Evolutionary conservation across 2,797 vertebrate genomes (phyloP).

Genomic region (Florisuga fusca): DNA sequence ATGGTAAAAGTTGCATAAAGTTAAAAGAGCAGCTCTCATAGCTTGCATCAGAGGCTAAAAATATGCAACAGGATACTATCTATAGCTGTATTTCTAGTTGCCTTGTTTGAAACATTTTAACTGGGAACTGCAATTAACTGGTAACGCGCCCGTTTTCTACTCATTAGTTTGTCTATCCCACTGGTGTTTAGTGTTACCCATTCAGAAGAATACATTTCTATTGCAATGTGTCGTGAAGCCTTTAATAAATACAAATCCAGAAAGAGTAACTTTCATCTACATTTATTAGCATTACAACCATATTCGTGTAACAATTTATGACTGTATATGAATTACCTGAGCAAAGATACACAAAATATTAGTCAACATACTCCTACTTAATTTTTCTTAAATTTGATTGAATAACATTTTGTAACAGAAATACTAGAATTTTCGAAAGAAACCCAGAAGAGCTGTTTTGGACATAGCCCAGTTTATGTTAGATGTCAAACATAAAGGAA

Average conservation of each 20-base stretch:
- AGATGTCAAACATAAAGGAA: background rate
- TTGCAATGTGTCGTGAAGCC: background rate
- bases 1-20: slow-evolving; percentile 57
- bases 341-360: background rate
- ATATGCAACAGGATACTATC: slow-evolving; percentile 73
- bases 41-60: slow-evolving; percentile 76
- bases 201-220: background rate
- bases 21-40: slow-evolving; percentile 71
- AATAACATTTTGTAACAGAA: background rate
- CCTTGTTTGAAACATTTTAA: slow-evolving; percentile 72
- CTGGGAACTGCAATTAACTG: slow-evolving; percentile 39
- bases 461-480: background rate
- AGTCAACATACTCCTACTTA: background rate
- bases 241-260: background rate
- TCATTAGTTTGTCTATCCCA: background rate
- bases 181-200: background rate
- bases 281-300: background rate
- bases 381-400: background rate
- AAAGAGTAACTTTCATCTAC: background rate
- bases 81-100: slow-evolving; percentile 69
- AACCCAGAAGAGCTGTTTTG: background rate
- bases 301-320: background rate
- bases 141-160: background rate
- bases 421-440: background rate
- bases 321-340: background rate